Evolutionary conservation across 1,140 invertebrate species (phyloP), one percentile per base, ranked within the genome.

Genomic region (Centruroides vittatus): DNA sequence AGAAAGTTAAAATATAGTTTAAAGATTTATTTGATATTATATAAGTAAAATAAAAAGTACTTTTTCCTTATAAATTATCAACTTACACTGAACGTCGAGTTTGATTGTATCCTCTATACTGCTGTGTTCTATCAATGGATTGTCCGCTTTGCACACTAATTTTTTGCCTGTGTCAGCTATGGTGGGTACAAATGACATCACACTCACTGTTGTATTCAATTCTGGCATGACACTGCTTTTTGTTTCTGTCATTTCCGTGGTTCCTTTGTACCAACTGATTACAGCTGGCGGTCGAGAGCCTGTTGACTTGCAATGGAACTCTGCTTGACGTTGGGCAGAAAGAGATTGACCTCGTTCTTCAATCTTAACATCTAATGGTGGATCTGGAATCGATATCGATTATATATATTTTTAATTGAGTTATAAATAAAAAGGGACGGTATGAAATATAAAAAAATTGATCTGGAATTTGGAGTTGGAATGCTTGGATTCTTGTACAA

Each of bases 241-340:
- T 41, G 23, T 49, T 50, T 56, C 58, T 13, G 57, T 23, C 49
- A 89, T 70, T 64, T 78, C 78, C 61, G 80, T 79, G 5, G 80
- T 82, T 41, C 84, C 83, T 70, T 88, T 80, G 80, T 82, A 88
- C 89, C 89, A 92, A 13, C 86, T 89, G 61, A 91, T 84, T 52
- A 79, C 82, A 7, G 88, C 88, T 1, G 86, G 84, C 1, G 89
- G 89, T 67, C 87, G 76, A 3, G 88, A 89, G 13, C 89, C 89
- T 49, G 85, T 84, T 68, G 86, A 87, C 70, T 84, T 83, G 72
- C 88, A 92, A 56, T 87, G 76, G 1, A 91, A 79, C 69, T 90
- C 86, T 74, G 89, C 89, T 70, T 81, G 79, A 67, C 85, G 80
- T 46, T 84, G 84, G 3, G 87, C 86, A 50, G 88, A 90, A 59